Conservation (phyloP, 2,888 invertebrate species). For the Drosophila eohydei region DNA sequence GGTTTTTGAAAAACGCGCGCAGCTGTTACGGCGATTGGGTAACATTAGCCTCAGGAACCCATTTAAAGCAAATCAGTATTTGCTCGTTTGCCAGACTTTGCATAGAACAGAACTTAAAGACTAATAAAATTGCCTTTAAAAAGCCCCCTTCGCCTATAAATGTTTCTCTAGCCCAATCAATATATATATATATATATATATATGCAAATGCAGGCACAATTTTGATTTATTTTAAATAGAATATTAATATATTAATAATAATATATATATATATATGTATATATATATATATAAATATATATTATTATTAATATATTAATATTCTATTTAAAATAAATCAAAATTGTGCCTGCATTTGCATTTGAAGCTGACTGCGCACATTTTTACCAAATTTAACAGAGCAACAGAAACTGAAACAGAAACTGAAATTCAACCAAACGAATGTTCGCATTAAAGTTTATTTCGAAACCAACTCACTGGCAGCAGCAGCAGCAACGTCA, state of each 20-base stretch:
- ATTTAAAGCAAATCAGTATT: slow-evolving; percentile 6
- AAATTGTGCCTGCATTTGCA: slow-evolving; percentile 20
- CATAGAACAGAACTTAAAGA: not conserved
- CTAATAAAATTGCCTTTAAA: not conserved
- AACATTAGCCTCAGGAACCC: slow-evolving; percentile 15
- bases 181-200: too few relatives aligned
- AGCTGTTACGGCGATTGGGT: slow-evolving; percentile 47
- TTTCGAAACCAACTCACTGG: slow-evolving; percentile 75
- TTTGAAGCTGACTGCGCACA: slow-evolving; percentile 74
- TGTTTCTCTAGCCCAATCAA: not conserved
- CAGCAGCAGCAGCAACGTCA: slow-evolving; percentile 36
- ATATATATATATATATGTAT: too few relatives aligned
- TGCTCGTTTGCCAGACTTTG: not conserved
- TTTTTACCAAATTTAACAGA: slow-evolving; percentile 74
- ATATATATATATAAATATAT: too few relatives aligned
- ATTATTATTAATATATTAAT: not conserved
- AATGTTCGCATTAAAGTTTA: slow-evolving; percentile 78
- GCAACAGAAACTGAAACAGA: slow-evolving; percentile 67
- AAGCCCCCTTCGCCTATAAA: not conserved
- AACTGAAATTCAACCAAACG: slow-evolving; percentile 70
- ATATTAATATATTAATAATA: too few relatives aligned
- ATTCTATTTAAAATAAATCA: slow-evolving; percentile 6
- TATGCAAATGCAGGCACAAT: too few relatives aligned
- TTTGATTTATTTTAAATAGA: too few relatives aligned
- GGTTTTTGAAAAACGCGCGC: slow-evolving; percentile 56